Evolutionary conservation across 2,797 vertebrate species (phyloP).

Genomic region (Leontocebus nigricollis): DNA sequence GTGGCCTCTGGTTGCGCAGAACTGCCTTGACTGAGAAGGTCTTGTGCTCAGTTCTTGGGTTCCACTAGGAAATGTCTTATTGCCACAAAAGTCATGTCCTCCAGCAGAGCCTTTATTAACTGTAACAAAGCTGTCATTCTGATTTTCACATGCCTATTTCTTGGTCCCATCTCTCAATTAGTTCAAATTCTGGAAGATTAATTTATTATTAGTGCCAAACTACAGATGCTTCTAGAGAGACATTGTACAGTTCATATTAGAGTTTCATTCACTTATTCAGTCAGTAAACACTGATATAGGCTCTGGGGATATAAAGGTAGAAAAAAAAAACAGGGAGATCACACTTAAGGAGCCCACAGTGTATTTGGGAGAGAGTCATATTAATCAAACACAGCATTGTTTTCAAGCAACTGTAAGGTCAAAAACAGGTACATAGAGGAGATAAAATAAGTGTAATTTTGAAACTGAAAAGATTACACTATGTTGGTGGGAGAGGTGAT

Average conservation of each 20-base stretch:
- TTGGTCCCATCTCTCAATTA: neutral
- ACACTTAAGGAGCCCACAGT: neutral
- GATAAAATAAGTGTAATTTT: neutral
- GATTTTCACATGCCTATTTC: slow-evolving; percentile 9
- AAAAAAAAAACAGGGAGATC: neutral
- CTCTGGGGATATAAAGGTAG: neutral
- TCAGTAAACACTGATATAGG: neutral
- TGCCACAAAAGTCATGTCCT: neutral
- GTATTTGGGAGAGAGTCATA: neutral
- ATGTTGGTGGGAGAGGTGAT: neutral
- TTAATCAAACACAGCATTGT: neutral
- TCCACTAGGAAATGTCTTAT: neutral
- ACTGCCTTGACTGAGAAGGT: neutral
- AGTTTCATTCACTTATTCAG: slow-evolving; percentile 1
- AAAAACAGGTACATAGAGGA: neutral
- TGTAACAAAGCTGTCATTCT: neutral
- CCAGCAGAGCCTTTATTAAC: neutral
- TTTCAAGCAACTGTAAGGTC: neutral
- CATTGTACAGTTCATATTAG: neutral
- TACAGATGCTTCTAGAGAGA: slow-evolving; percentile 25
- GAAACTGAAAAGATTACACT: neutral
- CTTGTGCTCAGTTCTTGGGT: neutral
- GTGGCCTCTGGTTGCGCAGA: neutral
- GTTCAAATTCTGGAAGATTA: neutral
- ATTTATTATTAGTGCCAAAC: neutral